A percentile compares a stretch with the other conserved stretches of the same genome.
phyloP scores from a whole-genome alignment of 2,797 vertebrate genomes.

The Spinus pinus region DNA sequence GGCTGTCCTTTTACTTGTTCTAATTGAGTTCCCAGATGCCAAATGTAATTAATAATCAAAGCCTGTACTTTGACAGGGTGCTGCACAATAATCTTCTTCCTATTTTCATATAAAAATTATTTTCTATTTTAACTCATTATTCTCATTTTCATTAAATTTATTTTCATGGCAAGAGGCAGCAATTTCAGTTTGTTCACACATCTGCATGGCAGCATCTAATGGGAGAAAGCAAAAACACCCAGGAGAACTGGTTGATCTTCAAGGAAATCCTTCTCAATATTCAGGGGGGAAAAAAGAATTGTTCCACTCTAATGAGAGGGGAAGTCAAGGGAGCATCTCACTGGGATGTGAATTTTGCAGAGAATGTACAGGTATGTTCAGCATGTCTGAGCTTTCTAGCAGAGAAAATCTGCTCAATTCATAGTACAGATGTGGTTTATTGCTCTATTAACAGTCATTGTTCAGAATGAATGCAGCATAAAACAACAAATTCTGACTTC shows the following conservation, averaged over 20 bases:
- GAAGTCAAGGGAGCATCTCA: neutral
- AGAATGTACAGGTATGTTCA: neutral
- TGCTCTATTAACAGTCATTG: neutral
- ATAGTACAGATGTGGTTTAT: neutral
- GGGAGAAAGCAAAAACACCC: neutral
- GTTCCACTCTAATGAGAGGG: accelerated
- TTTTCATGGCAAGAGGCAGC: neutral
- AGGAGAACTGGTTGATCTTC: neutral
- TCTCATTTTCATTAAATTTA: neutral
- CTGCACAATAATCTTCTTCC: neutral
- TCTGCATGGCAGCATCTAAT: neutral
- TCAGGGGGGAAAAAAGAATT: no score
- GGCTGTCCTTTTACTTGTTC: neutral
- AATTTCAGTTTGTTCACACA: neutral
- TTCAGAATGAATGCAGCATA: neutral
- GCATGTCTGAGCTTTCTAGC: neutral
- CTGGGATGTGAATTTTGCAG: neutral
- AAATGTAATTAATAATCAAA: neutral
- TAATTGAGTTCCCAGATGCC: neutral
- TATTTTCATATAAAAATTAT: neutral
- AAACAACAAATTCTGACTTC: neutral
- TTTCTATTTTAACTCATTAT: neutral
- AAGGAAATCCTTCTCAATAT: neutral
- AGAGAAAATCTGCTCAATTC: neutral
- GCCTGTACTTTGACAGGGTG: neutral